Conservation (phyloP, 2,888 invertebrate genomes). For the Mechanitis messenoides region DNA sequence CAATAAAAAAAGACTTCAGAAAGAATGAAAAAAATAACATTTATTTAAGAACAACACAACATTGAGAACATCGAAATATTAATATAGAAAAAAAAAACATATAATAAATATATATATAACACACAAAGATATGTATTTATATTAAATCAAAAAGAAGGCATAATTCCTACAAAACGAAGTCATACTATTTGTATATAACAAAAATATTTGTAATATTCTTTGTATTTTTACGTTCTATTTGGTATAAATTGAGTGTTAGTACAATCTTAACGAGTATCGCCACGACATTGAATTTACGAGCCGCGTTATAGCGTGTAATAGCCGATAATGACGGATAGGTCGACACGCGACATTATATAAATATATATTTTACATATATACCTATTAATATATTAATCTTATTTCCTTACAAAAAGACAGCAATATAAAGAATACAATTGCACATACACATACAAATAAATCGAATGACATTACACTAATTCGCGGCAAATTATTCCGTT, state of each 20-base stretch:
- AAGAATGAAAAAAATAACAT: too few relatives aligned
- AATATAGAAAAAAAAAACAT: too few relatives aligned
- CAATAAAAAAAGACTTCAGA: too few relatives aligned
- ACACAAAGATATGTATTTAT: too few relatives aligned
- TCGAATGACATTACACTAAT: constrained; percentile 25
- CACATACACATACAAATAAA: neutral
- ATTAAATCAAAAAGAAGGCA: too few relatives aligned
- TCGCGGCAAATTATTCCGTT: constrained; percentile 44
- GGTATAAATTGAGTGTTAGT: constrained; percentile 26
- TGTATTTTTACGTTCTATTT: constrained; percentile 31
- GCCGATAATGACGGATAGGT: constrained; percentile 22
- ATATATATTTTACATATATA: neutral
- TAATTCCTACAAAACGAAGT: too few relatives aligned
- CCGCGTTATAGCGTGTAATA: constrained; percentile 25
- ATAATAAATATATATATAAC: too few relatives aligned
- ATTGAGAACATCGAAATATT: too few relatives aligned
- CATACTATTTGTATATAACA: neutral
- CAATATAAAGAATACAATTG: neutral
- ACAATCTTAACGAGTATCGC: constrained; percentile 31
- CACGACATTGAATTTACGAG: constrained; percentile 29
- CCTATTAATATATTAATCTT: neutral
- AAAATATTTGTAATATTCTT: neutral
- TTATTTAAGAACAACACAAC: too few relatives aligned
- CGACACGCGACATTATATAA: constrained; percentile 9
- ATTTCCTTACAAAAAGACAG: neutral